phyloP scores from a whole-genome alignment of 64 coral and sea anemone genomes.

The Montipora capricornis region DNA sequence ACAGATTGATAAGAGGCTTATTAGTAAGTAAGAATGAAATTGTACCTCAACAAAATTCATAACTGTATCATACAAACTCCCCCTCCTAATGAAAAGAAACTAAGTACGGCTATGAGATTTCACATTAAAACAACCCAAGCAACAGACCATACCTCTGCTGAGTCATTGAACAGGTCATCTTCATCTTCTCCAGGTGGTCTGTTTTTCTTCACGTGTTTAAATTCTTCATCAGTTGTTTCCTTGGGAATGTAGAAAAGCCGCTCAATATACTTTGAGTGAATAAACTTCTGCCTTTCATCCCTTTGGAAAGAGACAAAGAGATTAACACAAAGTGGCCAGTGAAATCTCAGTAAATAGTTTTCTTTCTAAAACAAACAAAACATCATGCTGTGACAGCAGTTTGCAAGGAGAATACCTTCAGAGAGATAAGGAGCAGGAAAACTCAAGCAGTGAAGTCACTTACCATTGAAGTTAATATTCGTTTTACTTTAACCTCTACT shows the following conservation, averaged over 20 bases:
- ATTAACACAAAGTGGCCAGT: background rate
- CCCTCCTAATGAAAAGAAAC: too few species aligned
- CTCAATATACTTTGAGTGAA: slow-evolving; percentile 73
- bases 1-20: too few species aligned
- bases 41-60: too few species aligned
- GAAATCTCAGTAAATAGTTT: background rate
- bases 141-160: slow-evolving; percentile 52
- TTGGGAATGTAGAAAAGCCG: slow-evolving; percentile 46
- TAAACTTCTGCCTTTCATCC: slow-evolving; percentile 70
- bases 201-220: slow-evolving; percentile 30
- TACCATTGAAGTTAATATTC: too few species aligned
- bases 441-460: too few species aligned
- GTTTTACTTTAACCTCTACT: too few species aligned
- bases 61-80: too few species aligned
- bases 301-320: slow-evolving; percentile 21
- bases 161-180: slow-evolving; percentile 75
- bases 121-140: too few species aligned
- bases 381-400: background rate
- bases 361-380: background rate
- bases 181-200: slow-evolving; percentile 66
- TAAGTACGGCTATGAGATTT: too few species aligned
- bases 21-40: too few species aligned
- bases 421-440: too few species aligned
- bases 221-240: slow-evolving; percentile 56
- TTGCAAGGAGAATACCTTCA: too few species aligned